Evolutionary conservation across 1,140 invertebrate species (phyloP).

Genomic region (Oscheius sp.): DNA sequence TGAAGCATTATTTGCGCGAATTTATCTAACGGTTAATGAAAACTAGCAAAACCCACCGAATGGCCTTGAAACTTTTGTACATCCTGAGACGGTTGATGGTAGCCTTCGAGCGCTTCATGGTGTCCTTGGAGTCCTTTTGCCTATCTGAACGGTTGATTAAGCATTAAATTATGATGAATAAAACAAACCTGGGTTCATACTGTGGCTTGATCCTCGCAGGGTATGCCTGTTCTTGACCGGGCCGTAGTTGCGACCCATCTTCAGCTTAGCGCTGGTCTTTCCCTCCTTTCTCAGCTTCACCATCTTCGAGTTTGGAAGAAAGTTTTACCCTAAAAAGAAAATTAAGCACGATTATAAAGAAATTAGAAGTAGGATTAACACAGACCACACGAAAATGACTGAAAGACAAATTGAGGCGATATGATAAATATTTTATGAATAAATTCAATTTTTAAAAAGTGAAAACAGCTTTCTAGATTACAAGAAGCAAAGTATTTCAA

Average conservation of each 20-base stretch:
- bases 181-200: slow-evolving; percentile 25
- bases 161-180: background rate
- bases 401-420: no score
- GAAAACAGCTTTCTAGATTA: no score
- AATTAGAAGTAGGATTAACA: no score
- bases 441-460: no score
- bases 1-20: slow-evolving; percentile 13
- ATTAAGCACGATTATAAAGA: no score
- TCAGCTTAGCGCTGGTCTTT: slow-evolving; percentile 28
- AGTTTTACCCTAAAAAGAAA: slow-evolving; percentile 22
- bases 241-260: slow-evolving; percentile 25
- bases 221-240: slow-evolving; percentile 29
- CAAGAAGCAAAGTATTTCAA: no score
- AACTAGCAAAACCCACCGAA: slow-evolving; percentile 66
- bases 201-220: slow-evolving; percentile 25
- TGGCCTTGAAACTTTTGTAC: slow-evolving; percentile 92
- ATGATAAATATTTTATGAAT: no score
- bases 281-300: slow-evolving; percentile 31
- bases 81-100: slow-evolving; percentile 90
- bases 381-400: no score
- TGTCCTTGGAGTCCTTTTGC: slow-evolving; percentile 6
- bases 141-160: slow-evolving; percentile 30
- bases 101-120: slow-evolving; percentile 72
- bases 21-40: slow-evolving; percentile 5
- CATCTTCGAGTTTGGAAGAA: slow-evolving; percentile 2